Conservation (phyloP, 2,797 vertebrate genomes). For the Pipistrellus nathusii region DNA sequence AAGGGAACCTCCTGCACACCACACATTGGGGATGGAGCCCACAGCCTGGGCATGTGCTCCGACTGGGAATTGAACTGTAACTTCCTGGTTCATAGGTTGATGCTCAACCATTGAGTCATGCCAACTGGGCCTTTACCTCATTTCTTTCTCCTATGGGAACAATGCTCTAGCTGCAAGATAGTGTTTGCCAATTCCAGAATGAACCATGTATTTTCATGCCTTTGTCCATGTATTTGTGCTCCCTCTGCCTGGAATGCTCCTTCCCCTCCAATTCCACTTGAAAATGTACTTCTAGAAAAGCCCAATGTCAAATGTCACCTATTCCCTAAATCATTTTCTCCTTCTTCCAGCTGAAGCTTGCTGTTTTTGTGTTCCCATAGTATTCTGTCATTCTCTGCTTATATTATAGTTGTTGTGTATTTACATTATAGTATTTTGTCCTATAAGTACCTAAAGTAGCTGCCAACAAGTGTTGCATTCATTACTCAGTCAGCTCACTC, state of each 20-base stretch:
- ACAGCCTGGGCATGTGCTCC: too few species aligned
- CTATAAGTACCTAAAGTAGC: not conserved
- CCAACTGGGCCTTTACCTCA: not conserved
- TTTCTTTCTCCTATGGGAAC: not conserved
- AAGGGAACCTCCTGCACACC: too few species aligned
- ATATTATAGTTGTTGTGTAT: not conserved
- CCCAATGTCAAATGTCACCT: not conserved
- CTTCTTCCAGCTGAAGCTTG: not conserved
- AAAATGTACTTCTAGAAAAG: slow-evolving; percentile 32
- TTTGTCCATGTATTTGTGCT: not conserved
- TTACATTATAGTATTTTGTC: not conserved
- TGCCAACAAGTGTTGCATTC: not conserved
- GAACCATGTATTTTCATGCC: not conserved
- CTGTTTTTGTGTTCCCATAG: not conserved
- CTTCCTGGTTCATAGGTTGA: too few species aligned
- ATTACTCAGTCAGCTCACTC: not conserved
- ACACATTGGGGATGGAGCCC: too few species aligned
- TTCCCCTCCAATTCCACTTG: not conserved
- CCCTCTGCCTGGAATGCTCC: not conserved
- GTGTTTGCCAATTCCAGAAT: not conserved
- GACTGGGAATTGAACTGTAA: too few species aligned
- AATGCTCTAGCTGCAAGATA: not conserved
- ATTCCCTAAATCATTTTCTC: not conserved
- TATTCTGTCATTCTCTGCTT: slow-evolving; percentile 10
- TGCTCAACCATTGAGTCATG: too few species aligned